Evolutionary conservation across 2,113 vertebrate genomes (phyloP), one percentile per base, ranked within the genome.

Genomic region (Planiliza haematocheilus): DNA sequence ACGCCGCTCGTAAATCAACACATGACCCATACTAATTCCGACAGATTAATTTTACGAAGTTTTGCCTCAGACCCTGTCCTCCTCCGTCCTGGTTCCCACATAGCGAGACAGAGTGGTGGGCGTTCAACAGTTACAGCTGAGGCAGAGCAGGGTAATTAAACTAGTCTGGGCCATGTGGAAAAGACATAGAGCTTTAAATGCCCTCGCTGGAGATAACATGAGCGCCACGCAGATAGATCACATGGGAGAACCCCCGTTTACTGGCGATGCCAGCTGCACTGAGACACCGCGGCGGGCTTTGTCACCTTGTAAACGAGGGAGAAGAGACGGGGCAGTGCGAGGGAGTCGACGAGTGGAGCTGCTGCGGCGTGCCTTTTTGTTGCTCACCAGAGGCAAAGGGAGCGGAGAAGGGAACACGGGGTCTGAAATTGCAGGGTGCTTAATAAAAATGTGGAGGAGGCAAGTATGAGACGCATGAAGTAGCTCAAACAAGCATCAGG

Each of bases 241-340:
- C 70, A 69, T 72, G 87, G 81, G 89, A 89, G 65, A 30, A 58
- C 51, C 74, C 70, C 68, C 49, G 70, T 89, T 91, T 87, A 90
- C 87, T 82, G 83, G 73, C 61, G 83, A 88, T 90, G 89, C 88
- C 92, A 93, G 90, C 93, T 93, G 91, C 85, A 82, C 69, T 10
- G 70, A 90, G 91, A 90, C 85, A 84, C 86, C 20, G 70, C 8
- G 57, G 77, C 78, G 59, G 86, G 81, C 82, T 93, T 91, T 88
- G 91, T 91, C 92, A 93, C 92, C 90, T 92, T 93, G 91, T 93
- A 94, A 93, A 94, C 7, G 42, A 69, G 81, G 73, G 75, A 80
- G 74, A 72, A 83, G 56, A 68, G 83, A 87, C 77, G 67, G 79
- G 46, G 69, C 78, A 77, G 73, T 7, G 55, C 16, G 52, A 63